A percentile compares a stretch with the other conserved stretches of the same genome.
Conservation (phyloP, 1,140 invertebrate genomes). For the Drosophila lacertosa region DNA sequence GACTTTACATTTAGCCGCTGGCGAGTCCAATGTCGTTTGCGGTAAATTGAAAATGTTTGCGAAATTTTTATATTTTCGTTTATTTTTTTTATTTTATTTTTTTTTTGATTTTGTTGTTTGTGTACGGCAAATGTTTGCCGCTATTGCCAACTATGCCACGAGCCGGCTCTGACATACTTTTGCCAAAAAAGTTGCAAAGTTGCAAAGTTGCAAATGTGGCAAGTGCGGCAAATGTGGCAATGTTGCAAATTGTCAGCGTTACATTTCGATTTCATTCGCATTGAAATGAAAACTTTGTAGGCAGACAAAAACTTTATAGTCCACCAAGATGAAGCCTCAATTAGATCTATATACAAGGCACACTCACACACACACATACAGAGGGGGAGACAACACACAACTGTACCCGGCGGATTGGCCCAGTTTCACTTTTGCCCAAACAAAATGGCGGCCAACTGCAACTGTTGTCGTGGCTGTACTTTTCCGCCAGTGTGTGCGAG, state of each 20-base stretch:
- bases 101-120: too few species aligned
- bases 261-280: constrained; percentile 71
- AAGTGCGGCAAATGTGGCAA: constrained; percentile 32
- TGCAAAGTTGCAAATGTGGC: constrained; percentile 19
- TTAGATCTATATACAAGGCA: constrained; percentile 30
- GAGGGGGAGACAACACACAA: constrained; percentile 28
- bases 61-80: constrained; percentile 49
- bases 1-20: constrained; percentile 12
- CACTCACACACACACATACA: neutral
- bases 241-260: constrained; percentile 28
- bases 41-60: constrained; percentile 59
- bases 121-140: constrained; percentile 47
- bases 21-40: constrained; percentile 51
- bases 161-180: constrained; percentile 51
- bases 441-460: constrained; percentile 77
- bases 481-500: constrained; percentile 57
- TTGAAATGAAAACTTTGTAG: constrained; percentile 41
- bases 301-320: constrained; percentile 23
- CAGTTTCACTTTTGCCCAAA: constrained; percentile 67
- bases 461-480: constrained; percentile 82
- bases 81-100: constrained; percentile 1
- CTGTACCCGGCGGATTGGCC: constrained; percentile 75
- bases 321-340: constrained; percentile 37
- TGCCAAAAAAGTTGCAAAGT: constrained; percentile 16
- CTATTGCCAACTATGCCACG: constrained; percentile 63